These are phyloP conservation scores for Agonopterix arenella DNA, from an alignment of 2,888 invertebrate genomes.

Conservation along the genomic window DNA sequence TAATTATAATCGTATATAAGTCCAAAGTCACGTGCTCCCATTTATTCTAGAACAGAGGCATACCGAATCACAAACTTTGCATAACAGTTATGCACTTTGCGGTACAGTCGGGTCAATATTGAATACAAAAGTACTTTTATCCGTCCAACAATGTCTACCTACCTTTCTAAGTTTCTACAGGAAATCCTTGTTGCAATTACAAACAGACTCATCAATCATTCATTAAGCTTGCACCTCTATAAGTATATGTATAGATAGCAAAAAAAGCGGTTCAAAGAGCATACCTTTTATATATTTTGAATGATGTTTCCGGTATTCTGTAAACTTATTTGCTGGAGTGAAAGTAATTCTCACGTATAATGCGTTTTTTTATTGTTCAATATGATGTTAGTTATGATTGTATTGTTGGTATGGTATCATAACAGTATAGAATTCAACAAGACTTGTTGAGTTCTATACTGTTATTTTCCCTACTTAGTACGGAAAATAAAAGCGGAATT, in stretches of 20 bases:
- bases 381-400: too few species aligned
- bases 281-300: conserved; percentile 14
- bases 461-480: too few species aligned
- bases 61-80: not conserved
- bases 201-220: conserved; percentile 20
- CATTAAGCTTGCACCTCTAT: conserved; percentile 1
- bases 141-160: not conserved
- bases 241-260: conserved; percentile 9
- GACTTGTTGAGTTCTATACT: too few species aligned
- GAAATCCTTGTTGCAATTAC: conserved; percentile 33
- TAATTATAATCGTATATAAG: too few species aligned
- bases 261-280: conserved; percentile 5
- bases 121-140: not conserved
- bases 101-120: not conserved
- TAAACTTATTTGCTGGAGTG: conserved; percentile 19
- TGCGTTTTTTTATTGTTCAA: not conserved
- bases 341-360: conserved; percentile 26
- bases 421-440: too few species aligned
- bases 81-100: not conserved
- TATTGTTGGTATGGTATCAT: too few species aligned
- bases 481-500: too few species aligned
- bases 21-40: too few species aligned
- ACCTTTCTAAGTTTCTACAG: conserved; percentile 24
- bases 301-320: conserved; percentile 26
- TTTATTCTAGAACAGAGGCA: not conserved